Evolutionary conservation across 2,888 invertebrate genomes (phyloP), one percentile per base, ranked within the genome.

Genomic region (Hyles lineata): DNA sequence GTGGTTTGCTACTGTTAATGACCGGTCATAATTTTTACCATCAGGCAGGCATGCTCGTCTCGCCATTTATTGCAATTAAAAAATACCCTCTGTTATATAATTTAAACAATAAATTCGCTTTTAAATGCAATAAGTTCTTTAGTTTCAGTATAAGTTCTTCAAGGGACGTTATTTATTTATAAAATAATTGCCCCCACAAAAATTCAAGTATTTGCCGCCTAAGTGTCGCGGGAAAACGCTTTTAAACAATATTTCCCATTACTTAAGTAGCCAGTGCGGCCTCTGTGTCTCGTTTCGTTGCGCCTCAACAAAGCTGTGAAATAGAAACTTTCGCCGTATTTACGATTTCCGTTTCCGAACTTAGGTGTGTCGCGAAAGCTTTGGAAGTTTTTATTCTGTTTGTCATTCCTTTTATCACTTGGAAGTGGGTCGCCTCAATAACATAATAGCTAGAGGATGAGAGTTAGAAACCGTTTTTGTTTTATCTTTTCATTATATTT

Each of bases 361-460:
- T 58, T 67, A 55, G n/a, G 71, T 71, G 58, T 72, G 23, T 62
- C 29, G 32, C 29, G 52, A 63, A 43, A 72, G 67, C 61, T 67
- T 72, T 15, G 4, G 32, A 72, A 72, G 32, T 72, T 72, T 43
- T 72, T 59, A 67, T 72, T 67, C 11, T 67, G 67, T 72, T 72
- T 67, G 55, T 58, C 58, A 6, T 35, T 55, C 11, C 32, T 70
- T 23, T 70, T 70, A 32, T 62, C 29, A n/a, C n/a, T n/a, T 9
- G 2, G 52, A 55, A 70, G 32, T 55, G 70, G 70, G 50, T 25
- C 29, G 32, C 55, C 4, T 50, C 17, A 50, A 32, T 70, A 17
- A 29, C 29, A 4, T 69, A 23, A 69, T 23, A 52, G 52, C 9
- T 19, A 0, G 23, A 55, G 50, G 35, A 63, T 35, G 19, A 2